Percentiles rank a stretch among this genome's conserved stretches.
Evolutionary conservation across 2,888 invertebrate genomes (phyloP).

Genomic region (Cataglyphis cursor): DNA sequence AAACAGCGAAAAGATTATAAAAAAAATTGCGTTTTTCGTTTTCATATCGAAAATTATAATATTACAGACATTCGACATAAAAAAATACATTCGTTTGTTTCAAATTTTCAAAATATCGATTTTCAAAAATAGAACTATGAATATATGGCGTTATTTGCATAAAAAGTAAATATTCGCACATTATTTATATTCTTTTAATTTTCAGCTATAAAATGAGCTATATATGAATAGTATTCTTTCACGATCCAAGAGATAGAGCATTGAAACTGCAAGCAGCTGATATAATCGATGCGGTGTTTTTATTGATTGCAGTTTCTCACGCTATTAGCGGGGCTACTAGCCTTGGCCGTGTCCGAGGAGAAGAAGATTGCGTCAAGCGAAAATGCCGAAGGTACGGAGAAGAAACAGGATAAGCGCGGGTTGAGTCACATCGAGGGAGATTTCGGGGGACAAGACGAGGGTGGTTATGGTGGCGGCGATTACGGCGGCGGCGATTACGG

Average conservation of each 20-base stretch:
- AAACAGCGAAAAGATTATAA: conserved; percentile 57
- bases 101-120: conserved; percentile 1
- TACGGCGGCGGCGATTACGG: conserved; percentile 69
- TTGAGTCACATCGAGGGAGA: conserved; percentile 87
- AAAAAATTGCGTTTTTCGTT: conserved; percentile 38
- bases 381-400: conserved; percentile 86
- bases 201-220: too few species aligned
- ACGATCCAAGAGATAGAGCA: not conserved
- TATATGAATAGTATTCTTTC: not conserved
- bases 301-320: conserved; percentile 73
- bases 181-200: too few species aligned
- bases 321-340: conserved; percentile 80
- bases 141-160: too few species aligned
- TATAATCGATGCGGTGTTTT: conserved; percentile 8
- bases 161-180: too few species aligned
- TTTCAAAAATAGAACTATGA: conserved; percentile 20
- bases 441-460: conserved; percentile 69
- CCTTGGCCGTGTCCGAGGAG: conserved; percentile 77
- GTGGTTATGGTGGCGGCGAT: conserved; percentile 69
- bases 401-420: conserved; percentile 93
- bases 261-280: conserved; percentile 13
- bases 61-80: conserved; percentile 40
- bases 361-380: conserved; percentile 72
- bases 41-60: conserved; percentile 33
- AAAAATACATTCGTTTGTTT: conserved; percentile 3